Conservation (phyloP, 2,888 invertebrate genomes). For the Oxyteleia sp. region DNA sequence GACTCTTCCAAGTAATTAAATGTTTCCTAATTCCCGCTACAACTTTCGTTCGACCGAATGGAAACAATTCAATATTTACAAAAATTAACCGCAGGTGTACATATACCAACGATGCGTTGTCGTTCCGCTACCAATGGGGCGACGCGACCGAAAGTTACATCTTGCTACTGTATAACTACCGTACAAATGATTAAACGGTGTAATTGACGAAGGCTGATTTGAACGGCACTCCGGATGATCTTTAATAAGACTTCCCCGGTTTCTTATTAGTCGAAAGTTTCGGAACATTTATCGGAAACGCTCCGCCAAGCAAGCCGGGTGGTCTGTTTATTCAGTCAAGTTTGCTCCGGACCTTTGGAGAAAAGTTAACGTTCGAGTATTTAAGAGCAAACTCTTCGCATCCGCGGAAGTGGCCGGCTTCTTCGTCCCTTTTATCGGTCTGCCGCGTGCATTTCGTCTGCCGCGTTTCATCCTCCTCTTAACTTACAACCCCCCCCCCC, state of each 20-base stretch:
- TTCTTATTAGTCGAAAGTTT: slow-evolving; percentile 51
- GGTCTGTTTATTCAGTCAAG: slow-evolving; percentile 55
- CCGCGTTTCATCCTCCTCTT: slow-evolving; percentile 47
- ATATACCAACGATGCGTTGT: background rate
- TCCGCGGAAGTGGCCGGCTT: slow-evolving; percentile 42
- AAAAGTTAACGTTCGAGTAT: slow-evolving; percentile 50
- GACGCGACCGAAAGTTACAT: no score
- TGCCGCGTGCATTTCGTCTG: slow-evolving; percentile 51
- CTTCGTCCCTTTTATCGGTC: slow-evolving; percentile 39
- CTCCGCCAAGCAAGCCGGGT: slow-evolving; percentile 29
- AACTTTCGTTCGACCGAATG: slow-evolving; percentile 6
- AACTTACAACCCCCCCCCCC: slow-evolving; percentile 54
- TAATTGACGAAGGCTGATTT: slow-evolving; percentile 5
- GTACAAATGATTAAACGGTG: slow-evolving; percentile 29
- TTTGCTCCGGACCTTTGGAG: slow-evolving; percentile 16
- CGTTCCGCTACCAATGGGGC: no score
- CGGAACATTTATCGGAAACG: slow-evolving; percentile 34
- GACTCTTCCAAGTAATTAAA: background rate
- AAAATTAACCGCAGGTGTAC: background rate
- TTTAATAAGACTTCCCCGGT: slow-evolving; percentile 32
- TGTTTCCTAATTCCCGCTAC: slow-evolving; percentile 11
- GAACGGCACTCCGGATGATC: slow-evolving; percentile 2
- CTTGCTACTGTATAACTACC: no score
- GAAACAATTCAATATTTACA: background rate
- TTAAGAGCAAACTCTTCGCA: slow-evolving; percentile 36